Evolutionary conservation across 1,140 invertebrate species (phyloP).

Genomic region (Sminthurides bifidus): DNA sequence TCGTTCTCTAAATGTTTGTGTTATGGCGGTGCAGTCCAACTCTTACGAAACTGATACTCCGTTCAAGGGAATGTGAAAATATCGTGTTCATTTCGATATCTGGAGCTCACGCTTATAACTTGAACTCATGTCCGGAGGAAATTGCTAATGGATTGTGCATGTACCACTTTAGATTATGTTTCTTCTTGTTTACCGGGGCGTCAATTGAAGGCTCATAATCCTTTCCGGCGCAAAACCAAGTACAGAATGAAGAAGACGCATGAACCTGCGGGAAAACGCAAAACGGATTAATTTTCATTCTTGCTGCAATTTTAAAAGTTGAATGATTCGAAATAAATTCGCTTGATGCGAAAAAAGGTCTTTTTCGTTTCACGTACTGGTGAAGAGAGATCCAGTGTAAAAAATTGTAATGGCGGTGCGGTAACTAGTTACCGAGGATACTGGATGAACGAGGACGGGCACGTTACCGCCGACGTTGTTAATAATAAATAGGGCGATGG

Average conservation of each 20-base stretch:
- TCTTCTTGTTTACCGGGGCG: no score
- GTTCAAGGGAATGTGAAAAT: no score
- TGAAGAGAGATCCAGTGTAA: conserved; percentile 69
- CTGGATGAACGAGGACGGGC: conserved; percentile 72
- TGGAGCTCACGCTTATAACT: no score
- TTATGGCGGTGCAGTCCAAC: no score
- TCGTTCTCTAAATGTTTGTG: no score
- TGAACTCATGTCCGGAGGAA: no score
- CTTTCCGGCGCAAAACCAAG: neutral
- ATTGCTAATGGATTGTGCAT: no score
- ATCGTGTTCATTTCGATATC: no score
- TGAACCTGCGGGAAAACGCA: conserved; percentile 19
- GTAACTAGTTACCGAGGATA: conserved; percentile 65
- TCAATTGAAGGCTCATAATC: neutral
- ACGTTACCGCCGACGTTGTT: conserved; percentile 87
- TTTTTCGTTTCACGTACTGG: conserved; percentile 53
- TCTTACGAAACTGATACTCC: no score
- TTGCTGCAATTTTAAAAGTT: neutral
- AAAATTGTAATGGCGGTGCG: conserved; percentile 69
- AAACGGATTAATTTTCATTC: neutral
- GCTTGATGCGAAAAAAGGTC: neutral
- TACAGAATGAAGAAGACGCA: conserved; percentile 20
- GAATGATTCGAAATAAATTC: neutral
- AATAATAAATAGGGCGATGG: conserved; percentile 78
- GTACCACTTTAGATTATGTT: no score